phyloP scores from a whole-genome alignment of 2,888 invertebrate species.

The Drosophila lutescens region DNA sequence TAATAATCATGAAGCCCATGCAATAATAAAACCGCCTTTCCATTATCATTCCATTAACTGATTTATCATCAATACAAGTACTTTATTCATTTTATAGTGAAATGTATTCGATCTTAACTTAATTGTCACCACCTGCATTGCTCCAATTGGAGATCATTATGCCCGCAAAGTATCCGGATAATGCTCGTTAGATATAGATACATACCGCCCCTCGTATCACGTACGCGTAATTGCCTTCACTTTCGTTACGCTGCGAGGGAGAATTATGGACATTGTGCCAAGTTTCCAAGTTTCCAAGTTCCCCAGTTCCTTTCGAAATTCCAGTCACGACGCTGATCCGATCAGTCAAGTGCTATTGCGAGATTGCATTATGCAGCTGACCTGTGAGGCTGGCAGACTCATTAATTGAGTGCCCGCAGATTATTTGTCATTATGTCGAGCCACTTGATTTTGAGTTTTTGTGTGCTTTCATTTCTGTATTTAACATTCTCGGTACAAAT shows the following conservation, averaged over 20 bases:
- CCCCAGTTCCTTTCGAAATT: slow-evolving; percentile 45
- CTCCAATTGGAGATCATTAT: slow-evolving; percentile 4
- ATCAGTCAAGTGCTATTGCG: slow-evolving; percentile 18
- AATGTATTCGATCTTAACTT: slow-evolving; percentile 9
- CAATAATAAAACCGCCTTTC: not conserved
- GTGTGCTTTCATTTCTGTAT: slow-evolving; percentile 2
- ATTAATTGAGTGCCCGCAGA: slow-evolving; percentile 45
- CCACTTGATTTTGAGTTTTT: slow-evolving; percentile 47
- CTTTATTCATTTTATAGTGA: not conserved
- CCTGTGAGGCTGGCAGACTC: slow-evolving; percentile 10
- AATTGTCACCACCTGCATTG: slow-evolving; percentile 11
- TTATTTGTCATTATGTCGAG: slow-evolving; percentile 50
- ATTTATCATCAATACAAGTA: not conserved
- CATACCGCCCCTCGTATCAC: slow-evolving; percentile 8
- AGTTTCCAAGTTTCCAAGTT: not conserved
- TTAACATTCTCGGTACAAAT: slow-evolving; percentile 5
- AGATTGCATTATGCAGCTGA: slow-evolving; percentile 35
- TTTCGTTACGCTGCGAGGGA: slow-evolving; percentile 46
- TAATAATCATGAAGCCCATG: not conserved
- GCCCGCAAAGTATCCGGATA: slow-evolving; percentile 10
- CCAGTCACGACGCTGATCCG: slow-evolving; percentile 54
- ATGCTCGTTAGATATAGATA: not conserved
- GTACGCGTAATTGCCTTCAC: slow-evolving; percentile 49
- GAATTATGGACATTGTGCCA: slow-evolving; percentile 36
- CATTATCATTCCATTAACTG: not conserved